Base-by-base conservation (phyloP, 2,113 vertebrate genomes). In the Neodontobutis hainanensis region DNA sequence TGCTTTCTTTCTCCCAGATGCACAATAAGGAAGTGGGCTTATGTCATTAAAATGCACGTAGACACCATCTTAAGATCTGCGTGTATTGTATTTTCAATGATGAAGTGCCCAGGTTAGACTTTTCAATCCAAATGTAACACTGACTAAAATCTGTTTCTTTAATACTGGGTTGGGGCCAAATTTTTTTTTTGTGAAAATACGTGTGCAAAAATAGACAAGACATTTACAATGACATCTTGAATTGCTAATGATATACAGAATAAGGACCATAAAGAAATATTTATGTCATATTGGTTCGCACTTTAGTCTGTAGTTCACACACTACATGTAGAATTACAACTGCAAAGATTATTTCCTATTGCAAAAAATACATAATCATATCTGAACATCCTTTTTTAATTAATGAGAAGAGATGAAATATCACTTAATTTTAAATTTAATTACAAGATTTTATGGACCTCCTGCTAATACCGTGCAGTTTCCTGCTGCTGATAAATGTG, bases 381-480 rank as follows among this genome's bases (percentile, higher is more conserved):
- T 81, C 73, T 38, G 75, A 78, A 77, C 80, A 78, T 83, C 73
- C 85, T 88, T 87, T n/a, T 90, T 85, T 90, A 90, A 92, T 92
- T 92, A 92, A 93, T 85, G 84, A 86, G 86, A 88, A 73, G 82
- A 84, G 80, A 92, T 91, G 91, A 93, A 92, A 91, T 90, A 92
- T 91, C 91, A 92, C 89, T 92, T 93, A 90, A 92, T 92, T 92
- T 90, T 77, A 87, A 85, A 92, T 92, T 91, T 91, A 92, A 93
- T 93, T 91, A 93, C n/a, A 42, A 87, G 80, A 87, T 88, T 89
- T 84, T 86, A 72, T 74, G 81, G 86, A 85, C 84, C 81, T 64
- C 75, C 88, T 86, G 88, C 84, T 87, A 86, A 87, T 68, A 77
- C 67, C 11, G 75, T 44, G 75, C 77, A 66, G 72, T 78, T 90